A percentile compares a stretch with the other conserved stretches of the same genome.
Evolutionary conservation across 2,797 vertebrate species (phyloP).

Genomic region (Lophotriccus pileatus): DNA sequence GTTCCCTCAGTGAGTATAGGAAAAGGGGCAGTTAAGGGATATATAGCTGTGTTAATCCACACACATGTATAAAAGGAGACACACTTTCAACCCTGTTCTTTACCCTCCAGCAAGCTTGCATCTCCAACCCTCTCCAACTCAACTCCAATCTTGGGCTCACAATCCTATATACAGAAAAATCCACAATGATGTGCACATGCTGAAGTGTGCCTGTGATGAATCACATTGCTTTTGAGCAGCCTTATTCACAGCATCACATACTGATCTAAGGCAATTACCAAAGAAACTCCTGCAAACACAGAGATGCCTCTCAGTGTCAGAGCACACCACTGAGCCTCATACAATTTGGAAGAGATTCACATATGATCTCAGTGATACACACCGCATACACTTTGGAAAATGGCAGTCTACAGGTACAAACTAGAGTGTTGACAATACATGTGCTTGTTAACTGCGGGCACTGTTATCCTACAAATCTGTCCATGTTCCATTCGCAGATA

Average conservation of each 20-base stretch:
- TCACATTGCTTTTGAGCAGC: neutral
- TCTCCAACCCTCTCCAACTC: neutral
- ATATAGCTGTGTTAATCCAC: neutral
- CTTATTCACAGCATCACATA: neutral
- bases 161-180: neutral
- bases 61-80: neutral
- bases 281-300: neutral
- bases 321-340: neutral
- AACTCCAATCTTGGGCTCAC: neutral
- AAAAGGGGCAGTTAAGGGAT: neutral
- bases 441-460: neutral
- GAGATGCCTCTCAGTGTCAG: neutral
- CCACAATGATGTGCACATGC: neutral
- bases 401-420: neutral
- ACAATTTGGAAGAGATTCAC: neutral
- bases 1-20: neutral
- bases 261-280: neutral
- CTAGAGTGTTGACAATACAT: neutral
- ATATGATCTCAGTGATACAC: neutral
- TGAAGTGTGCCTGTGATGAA: neutral
- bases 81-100: neutral
- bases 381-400: neutral
- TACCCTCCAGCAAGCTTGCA: neutral
- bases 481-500: neutral
- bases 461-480: neutral